A percentile compares a stretch with the other conserved stretches of the same genome.
phyloP scores from a whole-genome alignment of 2,113 vertebrate genomes.

The Pyrgilauda ruficollis region DNA sequence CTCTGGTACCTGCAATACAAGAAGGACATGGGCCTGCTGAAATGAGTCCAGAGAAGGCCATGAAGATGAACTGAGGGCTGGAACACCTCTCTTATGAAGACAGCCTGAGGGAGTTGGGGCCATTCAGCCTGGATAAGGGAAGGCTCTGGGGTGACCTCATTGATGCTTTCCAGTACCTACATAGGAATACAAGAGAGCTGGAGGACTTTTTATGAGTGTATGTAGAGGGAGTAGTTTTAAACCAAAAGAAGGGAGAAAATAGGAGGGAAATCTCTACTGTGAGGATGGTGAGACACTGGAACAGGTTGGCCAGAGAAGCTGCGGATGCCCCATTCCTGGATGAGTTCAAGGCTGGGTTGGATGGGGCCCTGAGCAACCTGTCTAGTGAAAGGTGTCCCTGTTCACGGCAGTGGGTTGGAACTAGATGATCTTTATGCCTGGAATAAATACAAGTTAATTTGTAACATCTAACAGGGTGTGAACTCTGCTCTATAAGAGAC shows the following conservation, averaged over 20 bases:
- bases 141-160: accelerated
- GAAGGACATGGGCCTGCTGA: background rate
- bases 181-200: too few species aligned
- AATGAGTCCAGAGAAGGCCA: background rate
- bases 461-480: background rate
- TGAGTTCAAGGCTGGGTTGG: background rate
- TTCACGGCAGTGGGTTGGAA: background rate
- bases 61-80: background rate
- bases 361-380: background rate
- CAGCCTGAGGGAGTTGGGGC: background rate
- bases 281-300: background rate
- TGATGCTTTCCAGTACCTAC: background rate
- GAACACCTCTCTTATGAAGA: background rate
- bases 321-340: background rate
- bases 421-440: background rate
- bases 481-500: background rate
- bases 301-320: background rate
- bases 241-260: background rate
- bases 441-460: background rate
- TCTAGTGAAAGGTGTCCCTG: background rate
- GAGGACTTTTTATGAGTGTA: background rate
- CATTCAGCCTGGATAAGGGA: background rate
- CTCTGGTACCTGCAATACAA: background rate
- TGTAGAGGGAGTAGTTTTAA: background rate
- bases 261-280: background rate